A percentile compares a stretch with the other conserved stretches of the same genome.
Conservation (phyloP, 2,888 invertebrate species). For the Corbicula japonica region DNA sequence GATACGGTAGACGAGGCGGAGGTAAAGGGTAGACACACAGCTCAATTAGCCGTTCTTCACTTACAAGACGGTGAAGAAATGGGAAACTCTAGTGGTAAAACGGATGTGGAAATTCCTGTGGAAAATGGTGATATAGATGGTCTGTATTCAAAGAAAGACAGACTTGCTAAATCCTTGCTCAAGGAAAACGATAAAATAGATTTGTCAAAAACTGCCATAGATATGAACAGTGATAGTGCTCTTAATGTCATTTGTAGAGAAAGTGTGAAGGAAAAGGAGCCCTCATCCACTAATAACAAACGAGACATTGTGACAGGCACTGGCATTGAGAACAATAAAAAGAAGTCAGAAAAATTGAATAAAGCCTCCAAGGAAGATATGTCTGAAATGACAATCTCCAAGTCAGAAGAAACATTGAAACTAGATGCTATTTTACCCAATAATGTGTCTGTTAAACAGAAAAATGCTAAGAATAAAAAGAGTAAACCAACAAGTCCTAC, state of each 20-base stretch:
- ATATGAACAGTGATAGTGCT: constrained; percentile 19
- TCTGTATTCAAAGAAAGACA: constrained; percentile 47
- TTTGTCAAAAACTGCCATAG: constrained; percentile 21
- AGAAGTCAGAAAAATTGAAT: constrained; percentile 49
- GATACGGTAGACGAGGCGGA: constrained; percentile 52
- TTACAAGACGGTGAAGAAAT: constrained; percentile 54
- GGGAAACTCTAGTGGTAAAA: constrained; percentile 72
- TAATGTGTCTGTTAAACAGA: constrained; percentile 66
- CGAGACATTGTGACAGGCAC: constrained; percentile 43
- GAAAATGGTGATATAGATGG: constrained; percentile 58
- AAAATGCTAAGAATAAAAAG: constrained; percentile 73
- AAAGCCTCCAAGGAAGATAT: constrained; percentile 42
- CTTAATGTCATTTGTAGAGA: constrained; percentile 41
- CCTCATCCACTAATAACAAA: constrained; percentile 52
- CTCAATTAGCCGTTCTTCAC: constrained; percentile 42
- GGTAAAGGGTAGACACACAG: constrained; percentile 43
- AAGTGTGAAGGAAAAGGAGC: constrained; percentile 56
- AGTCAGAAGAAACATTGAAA: constrained; percentile 45
- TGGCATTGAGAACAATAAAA: constrained; percentile 31
- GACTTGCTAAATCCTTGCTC: constrained; percentile 45
- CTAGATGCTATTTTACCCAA: constrained; percentile 39
- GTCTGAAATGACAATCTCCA: constrained; percentile 48
- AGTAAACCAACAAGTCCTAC: constrained; percentile 57
- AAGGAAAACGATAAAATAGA: constrained; percentile 48
- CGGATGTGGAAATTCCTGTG: constrained; percentile 57